These are phyloP conservation scores for Callaeas wilsoni DNA, from an alignment of 2,113 vertebrate species.

Conservation along the genomic window DNA sequence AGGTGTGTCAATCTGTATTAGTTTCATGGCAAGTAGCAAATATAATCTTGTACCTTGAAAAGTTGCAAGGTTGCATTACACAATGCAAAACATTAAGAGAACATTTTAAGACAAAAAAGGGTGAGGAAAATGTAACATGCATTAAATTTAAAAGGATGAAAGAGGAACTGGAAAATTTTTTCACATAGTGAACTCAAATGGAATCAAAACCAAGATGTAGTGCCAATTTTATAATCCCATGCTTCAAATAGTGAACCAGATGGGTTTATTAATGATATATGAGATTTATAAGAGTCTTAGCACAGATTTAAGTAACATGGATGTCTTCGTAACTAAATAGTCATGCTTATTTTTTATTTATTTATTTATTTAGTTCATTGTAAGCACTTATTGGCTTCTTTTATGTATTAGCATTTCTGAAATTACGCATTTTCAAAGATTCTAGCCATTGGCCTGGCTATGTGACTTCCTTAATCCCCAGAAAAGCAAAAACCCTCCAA, in stretches of 20 bases:
- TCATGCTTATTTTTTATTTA: neutral
- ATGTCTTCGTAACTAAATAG: neutral
- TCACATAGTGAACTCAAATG: neutral
- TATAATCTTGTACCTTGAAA: neutral
- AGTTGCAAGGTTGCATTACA: neutral
- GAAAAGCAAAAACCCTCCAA: neutral
- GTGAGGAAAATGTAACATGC: neutral
- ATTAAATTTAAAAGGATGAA: neutral
- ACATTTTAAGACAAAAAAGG: neutral
- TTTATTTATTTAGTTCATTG: neutral
- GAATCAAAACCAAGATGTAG: neutral
- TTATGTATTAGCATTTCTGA: neutral
- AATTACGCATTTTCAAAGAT: neutral
- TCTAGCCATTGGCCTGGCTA: neutral
- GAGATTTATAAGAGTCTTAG: neutral
- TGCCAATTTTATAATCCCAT: neutral
- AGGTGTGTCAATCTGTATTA: neutral
- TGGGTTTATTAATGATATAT: neutral
- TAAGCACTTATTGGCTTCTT: neutral
- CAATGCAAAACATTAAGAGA: fast-evolving
- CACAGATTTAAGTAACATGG: neutral
- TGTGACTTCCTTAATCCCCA: neutral
- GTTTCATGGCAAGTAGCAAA: neutral
- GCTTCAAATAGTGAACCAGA: neutral
- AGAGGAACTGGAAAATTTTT: neutral